Conservation (phyloP, 2,888 invertebrate species). For the Ariolimax columbianus region DNA sequence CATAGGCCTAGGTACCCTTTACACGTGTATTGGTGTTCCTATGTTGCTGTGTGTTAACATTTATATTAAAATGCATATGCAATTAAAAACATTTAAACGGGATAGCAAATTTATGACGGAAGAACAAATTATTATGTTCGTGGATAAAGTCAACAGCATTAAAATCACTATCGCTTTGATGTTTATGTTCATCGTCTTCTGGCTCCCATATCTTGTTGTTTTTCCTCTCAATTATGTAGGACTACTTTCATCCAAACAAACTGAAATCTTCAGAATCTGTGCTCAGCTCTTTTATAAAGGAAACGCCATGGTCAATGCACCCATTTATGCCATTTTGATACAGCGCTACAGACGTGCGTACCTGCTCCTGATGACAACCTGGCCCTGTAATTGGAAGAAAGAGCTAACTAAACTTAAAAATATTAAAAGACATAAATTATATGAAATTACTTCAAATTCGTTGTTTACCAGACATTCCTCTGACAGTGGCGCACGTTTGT, state of each 20-base stretch:
- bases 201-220: conserved; percentile 22
- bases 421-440: neutral
- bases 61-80: neutral
- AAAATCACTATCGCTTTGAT: conserved; percentile 17
- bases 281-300: neutral
- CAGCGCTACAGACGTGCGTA: neutral
- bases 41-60: neutral
- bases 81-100: neutral
- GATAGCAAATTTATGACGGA: neutral
- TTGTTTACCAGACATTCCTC: too few species aligned
- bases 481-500: neutral
- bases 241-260: neutral
- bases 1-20: neutral
- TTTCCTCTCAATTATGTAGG: neutral
- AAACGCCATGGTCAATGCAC: conserved; percentile 2
- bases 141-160: neutral
- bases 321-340: neutral
- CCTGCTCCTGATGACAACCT: neutral
- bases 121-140: neutral
- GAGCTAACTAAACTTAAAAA: neutral
- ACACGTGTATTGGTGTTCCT: neutral
- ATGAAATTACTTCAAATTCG: neutral
- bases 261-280: neutral
- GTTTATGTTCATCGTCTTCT: conserved; percentile 19
- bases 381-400: conserved; percentile 13